phyloP scores from a whole-genome alignment of 2,113 vertebrate genomes.

The Trematomus loennbergii region DNA sequence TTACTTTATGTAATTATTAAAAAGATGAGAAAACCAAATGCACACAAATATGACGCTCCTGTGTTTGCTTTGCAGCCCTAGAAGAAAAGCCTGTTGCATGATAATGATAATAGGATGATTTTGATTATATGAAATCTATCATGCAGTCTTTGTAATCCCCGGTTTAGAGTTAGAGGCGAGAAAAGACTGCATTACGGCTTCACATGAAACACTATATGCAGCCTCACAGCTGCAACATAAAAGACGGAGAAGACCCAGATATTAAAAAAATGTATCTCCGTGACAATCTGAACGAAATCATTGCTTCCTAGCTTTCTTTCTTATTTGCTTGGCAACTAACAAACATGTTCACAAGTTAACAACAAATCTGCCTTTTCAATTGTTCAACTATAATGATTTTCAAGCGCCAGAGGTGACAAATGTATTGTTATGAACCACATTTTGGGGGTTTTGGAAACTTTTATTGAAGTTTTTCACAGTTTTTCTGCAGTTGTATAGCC shows the following conservation, averaged over 20 bases:
- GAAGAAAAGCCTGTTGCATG: constrained; percentile 10
- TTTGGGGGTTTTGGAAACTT: too few species aligned
- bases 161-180: constrained; percentile 34
- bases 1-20: neutral
- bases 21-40: neutral
- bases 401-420: too few species aligned
- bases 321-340: too few species aligned
- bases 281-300: neutral
- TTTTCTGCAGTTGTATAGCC: too few species aligned
- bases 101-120: constrained; percentile 18
- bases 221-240: constrained; percentile 22
- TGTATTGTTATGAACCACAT: too few species aligned
- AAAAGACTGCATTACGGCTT: constrained; percentile 23
- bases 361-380: too few species aligned
- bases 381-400: too few species aligned
- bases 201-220: constrained; percentile 45
- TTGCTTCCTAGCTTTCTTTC: neutral
- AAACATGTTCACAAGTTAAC: too few species aligned
- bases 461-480: too few species aligned
- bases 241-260: constrained; percentile 15
- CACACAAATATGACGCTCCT: neutral
- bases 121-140: constrained; percentile 22
- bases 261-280: constrained; percentile 16
- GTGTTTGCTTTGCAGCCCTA: neutral
- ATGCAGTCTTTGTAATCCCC: constrained; percentile 19